Base-by-base conservation (phyloP, 2,797 vertebrate genomes). In the Allenopithecus nigroviridis region DNA sequence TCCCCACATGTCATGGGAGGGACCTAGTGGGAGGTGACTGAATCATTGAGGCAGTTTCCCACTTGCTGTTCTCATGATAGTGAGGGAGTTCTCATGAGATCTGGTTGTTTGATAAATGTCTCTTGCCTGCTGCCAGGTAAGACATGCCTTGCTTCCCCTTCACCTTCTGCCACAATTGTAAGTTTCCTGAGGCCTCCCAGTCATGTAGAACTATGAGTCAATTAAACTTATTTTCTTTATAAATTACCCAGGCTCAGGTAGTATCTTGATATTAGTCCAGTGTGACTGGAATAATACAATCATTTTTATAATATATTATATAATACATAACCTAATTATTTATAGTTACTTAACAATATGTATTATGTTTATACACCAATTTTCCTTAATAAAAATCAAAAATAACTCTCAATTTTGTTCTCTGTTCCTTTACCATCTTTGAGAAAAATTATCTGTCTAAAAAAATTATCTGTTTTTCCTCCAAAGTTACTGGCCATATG, bases 341-440 rank as follows among this genome's bases (percentile, higher is more conserved):
- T 61, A 61, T 68, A 68, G 17, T 68, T n/a, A 68, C 16, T 68
- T 68, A 68, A 64, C 33, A 57, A 70, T 24, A 59, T 16, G 16
- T 72, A 26, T 76, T 64, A 43, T 70, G 13, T 72, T 53, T 93
- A 39, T 41, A 24, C 84, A 10, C 12, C n/a, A 80, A 13, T 89
- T 91, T 86, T 30, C 7, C 24, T 39, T 50, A 89, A 53, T 41
- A 22, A 70, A 94, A 86, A 91, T 2, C 28, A 94, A 64, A 96
- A 81, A 6, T 70, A 70, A 39, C 41, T 95, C 19, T 57, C 22
- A 78, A 9, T 92, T 98, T 96, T 97, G 12, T 12, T 96, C 57
- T 8, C 0, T 10, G 59, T 70, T 79, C 0, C 9, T n/a, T 97
- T 4, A 68, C 79, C 28, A 4, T 0, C 36, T 94, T 89, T 53